phyloP scores from a whole-genome alignment of 2,888 invertebrate species.

The Microctonus hyperodae region DNA sequence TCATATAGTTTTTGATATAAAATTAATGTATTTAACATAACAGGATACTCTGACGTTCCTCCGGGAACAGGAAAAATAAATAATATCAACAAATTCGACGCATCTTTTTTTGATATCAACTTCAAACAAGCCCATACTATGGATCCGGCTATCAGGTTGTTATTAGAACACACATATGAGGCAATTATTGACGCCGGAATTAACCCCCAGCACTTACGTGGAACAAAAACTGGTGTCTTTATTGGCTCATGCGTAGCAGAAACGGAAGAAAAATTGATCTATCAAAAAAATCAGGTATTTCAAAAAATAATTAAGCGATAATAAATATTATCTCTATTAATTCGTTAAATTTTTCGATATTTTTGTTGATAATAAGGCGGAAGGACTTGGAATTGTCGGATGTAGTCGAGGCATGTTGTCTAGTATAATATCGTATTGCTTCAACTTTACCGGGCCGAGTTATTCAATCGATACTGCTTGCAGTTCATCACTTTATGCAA shows the following conservation, averaged over 20 bases:
- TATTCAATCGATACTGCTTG: slow-evolving; percentile 92
- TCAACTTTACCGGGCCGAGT: slow-evolving; percentile 89
- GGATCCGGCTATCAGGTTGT: slow-evolving; percentile 69
- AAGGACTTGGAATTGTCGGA: slow-evolving; percentile 74
- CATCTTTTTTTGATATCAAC: slow-evolving; percentile 66
- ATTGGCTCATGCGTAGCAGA: slow-evolving; percentile 77
- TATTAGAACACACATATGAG: slow-evolving; percentile 71
- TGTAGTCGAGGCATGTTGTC: slow-evolving; percentile 93
- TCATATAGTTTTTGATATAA: too few species aligned
- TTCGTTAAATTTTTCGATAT: neutral
- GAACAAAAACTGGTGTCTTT: slow-evolving; percentile 76
- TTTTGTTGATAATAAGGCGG: slow-evolving; percentile 47
- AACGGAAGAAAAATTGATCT: slow-evolving; percentile 75
- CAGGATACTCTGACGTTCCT: slow-evolving; percentile 74
- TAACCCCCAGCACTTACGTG: slow-evolving; percentile 72
- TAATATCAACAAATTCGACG: slow-evolving; percentile 73
- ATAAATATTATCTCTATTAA: too few species aligned
- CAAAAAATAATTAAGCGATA: too few species aligned
- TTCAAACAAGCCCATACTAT: slow-evolving; percentile 67
- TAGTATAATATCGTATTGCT: slow-evolving; percentile 81
- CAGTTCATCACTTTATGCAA: slow-evolving; percentile 86
- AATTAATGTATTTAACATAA: too few species aligned
- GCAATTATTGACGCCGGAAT: slow-evolving; percentile 65
- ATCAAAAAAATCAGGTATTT: slow-evolving; percentile 72
- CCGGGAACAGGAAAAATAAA: slow-evolving; percentile 76